Evolutionary conservation across 1,140 invertebrate genomes (phyloP), one percentile per base, ranked within the genome.

Genomic region (Sycophila sp.): DNA sequence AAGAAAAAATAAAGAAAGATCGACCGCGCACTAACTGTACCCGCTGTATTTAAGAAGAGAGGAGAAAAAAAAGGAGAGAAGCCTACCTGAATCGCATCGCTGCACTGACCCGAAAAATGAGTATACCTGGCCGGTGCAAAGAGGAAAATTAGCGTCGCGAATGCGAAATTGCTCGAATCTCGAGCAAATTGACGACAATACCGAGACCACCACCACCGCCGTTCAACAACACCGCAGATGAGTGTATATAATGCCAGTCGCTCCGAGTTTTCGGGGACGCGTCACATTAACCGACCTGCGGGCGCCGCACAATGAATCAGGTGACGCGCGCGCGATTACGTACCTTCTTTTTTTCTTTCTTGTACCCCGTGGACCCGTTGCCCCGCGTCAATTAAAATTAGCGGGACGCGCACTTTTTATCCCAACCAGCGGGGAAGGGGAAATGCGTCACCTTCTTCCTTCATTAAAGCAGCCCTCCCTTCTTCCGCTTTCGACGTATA

Each of bases 381-480:
- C 2, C 28, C 36, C 22, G 36, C 38, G 47, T 67, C 30, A 56
- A 58, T 67, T 67, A 34, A 67, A 56, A 67, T 67, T 67, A 67
- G 64, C 53, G 36, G n/a, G 51, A 34, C 32, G 28, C 26, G 36
- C 24, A 8, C 4, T n/a, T 42, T 24, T 42, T 49, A 28, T 2
- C 11, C 17, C 11, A 2, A 5, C 17, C 4, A 22, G 45, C 19
- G 24, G 24, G 45, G 15, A 1, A 36, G 7, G 26, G 38, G 38
- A 51, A 34, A 8, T 51, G 34, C 11, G n/a, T n/a, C n/a, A n/a
- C n/a, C n/a, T n/a, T n/a, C n/a, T 24, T 22, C 5, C 4, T n/a
- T 49, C 13, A 13, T 59, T 13, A 42, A 59, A 30, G 30, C n/a
- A n/a, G 17, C 28, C 51, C 24, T 22, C 4, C 5, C 7, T 24